Evolutionary conservation across 2,113 vertebrate species (phyloP), one percentile per base, ranked within the genome.

Genomic region (Corvus moneduloides): DNA sequence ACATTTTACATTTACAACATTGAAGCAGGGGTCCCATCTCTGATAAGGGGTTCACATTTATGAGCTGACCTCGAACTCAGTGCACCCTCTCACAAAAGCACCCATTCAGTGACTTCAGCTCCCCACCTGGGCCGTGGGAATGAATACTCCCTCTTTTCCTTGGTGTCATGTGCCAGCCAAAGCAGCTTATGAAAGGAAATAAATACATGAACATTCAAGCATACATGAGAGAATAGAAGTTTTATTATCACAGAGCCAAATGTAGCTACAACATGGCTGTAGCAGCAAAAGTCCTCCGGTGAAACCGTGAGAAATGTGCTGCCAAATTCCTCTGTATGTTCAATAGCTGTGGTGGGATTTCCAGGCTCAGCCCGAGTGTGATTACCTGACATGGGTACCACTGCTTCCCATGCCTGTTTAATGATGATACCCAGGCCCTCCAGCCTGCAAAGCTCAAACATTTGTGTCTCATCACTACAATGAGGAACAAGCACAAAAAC

Each of bases 171-270:
- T 81, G 64, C 52, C 64, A 92, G 61, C 35, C 52, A 86, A 71
- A 96, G 32, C 28, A 89, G 37, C 18, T 84, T 89, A 90, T 69
- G 46, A 80, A 89, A 90, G 76, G 78, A 83, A 94, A 91, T 56
- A 91, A 93, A 91, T 56, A 61, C 44, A 55, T 52, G 52, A 89
- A 56, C 69, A 41, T 68, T 67, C 43, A 81, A 61, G 32, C 9
- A 0, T 52, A 33, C 61, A 41, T 75, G 82, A 95, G 76, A 90
- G 76, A 94, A 75, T 17, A 63, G 63, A 73, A 86, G 37, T 84
- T 92, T 87, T 90, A 82, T 93, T 92, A 81, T 64, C 64, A 84
- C 30, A 68, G 44, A 91, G 19, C 46, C 81, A 95, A 48, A 27
- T 27, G 1, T 10, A 92, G 72, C 49, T 61, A 78, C 61, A 32